Conservation (phyloP, 2,113 vertebrate species). For the Paradisaea rubra region DNA sequence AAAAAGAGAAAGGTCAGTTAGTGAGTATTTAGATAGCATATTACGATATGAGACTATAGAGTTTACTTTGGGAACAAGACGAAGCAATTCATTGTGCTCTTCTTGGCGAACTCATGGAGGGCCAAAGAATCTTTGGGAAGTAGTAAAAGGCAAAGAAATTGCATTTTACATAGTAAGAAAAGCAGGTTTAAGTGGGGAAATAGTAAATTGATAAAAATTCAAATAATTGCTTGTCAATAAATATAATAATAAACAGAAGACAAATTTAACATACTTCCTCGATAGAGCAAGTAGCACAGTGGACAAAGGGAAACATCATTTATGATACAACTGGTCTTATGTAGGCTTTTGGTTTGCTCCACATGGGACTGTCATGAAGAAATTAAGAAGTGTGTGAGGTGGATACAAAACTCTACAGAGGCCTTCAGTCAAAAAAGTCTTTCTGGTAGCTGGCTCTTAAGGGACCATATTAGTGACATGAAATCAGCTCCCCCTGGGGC, state of each 20-base stretch:
- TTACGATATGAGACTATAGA: not conserved
- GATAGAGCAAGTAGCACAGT: not conserved
- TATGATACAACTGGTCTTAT: not conserved
- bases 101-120: not conserved
- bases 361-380: not conserved
- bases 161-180: not conserved
- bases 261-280: not conserved
- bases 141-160: not conserved
- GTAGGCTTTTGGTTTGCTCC: not conserved
- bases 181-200: not conserved
- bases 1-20: not conserved
- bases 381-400: not conserved
- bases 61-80: not conserved
- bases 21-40: not conserved
- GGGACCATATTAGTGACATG: not conserved
- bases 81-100: not conserved
- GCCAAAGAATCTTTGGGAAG: not conserved
- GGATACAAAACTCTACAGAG: not conserved
- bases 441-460: not conserved
- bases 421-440: not conserved
- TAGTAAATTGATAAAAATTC: not conserved
- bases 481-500: not conserved
- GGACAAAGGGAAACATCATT: not conserved
- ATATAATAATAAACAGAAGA: not conserved
- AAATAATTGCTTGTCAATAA: not conserved